A percentile compares a stretch with the other conserved stretches of the same genome.
Evolutionary conservation across 2,888 invertebrate genomes (phyloP).

Genomic region (Pheosia gnoma): DNA sequence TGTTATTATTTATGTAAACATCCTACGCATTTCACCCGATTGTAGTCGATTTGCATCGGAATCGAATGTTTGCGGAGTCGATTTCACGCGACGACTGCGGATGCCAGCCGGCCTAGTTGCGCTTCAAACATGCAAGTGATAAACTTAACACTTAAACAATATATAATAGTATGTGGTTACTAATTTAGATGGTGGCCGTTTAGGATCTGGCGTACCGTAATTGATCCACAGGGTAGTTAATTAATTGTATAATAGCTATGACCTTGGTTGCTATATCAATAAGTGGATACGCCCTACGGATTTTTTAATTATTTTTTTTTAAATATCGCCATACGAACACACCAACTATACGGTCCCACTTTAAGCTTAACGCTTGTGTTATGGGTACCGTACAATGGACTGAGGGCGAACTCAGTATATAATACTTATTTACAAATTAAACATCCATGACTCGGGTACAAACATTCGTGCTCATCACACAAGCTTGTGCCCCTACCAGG

Average conservation of each 20-base stretch:
- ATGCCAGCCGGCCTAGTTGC: constrained; percentile 62
- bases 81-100: constrained; percentile 63
- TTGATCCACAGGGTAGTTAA: neutral
- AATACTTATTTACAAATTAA: too few species aligned
- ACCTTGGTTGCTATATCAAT: too few species aligned
- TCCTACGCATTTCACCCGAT: constrained; percentile 50
- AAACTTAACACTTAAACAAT: constrained; percentile 23
- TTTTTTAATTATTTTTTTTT: too few species aligned
- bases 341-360: too few species aligned
- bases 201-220: neutral
- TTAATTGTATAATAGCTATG: neutral
- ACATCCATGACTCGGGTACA: too few species aligned
- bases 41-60: constrained; percentile 61
- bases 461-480: too few species aligned
- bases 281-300: too few species aligned
- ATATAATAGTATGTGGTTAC: constrained; percentile 5
- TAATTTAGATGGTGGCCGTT: neutral
- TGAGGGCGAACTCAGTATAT: too few species aligned
- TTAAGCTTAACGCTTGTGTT: too few species aligned
- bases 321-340: too few species aligned
- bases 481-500: too few species aligned
- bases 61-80: constrained; percentile 62
- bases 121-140: constrained; percentile 46
- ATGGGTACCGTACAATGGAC: too few species aligned
- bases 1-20: constrained; percentile 44